phyloP scores from a whole-genome alignment of 2,113 vertebrate genomes.

The Willisornis vidua region DNA sequence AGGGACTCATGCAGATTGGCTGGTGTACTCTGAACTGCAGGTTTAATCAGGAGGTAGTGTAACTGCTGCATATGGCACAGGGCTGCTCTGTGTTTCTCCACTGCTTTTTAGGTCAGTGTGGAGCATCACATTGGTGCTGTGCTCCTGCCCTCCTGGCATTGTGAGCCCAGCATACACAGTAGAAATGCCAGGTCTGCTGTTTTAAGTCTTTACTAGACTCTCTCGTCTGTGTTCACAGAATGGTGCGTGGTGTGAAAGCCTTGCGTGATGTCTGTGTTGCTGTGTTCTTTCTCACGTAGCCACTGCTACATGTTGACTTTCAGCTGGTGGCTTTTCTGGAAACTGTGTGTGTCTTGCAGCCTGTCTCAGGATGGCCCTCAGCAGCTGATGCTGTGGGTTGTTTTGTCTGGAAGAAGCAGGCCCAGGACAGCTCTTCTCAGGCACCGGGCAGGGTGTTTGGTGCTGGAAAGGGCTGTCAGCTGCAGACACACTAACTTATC shows the following conservation, averaged over 20 bases:
- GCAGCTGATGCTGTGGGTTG: not conserved
- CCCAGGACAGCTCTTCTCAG: not conserved
- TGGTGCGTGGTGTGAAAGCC: not conserved
- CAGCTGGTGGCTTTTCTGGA: not conserved
- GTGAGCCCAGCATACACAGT: not conserved
- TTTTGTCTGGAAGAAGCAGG: not conserved
- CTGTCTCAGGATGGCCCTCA: not conserved
- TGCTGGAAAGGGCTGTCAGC: not conserved
- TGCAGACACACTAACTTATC: not conserved
- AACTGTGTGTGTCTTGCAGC: not conserved
- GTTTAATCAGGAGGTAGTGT: constrained; percentile 95
- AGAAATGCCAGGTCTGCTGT: not conserved
- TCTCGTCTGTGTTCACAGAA: not conserved
- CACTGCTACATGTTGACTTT: not conserved
- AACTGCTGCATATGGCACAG: not conserved
- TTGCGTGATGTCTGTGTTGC: not conserved
- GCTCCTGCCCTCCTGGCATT: not conserved
- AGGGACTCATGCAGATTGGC: constrained; percentile 98
- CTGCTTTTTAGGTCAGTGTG: not conserved
- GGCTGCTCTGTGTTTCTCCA: not conserved
- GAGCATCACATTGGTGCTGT: not conserved
- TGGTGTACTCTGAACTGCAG: constrained; percentile 97
- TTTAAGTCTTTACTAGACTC: not conserved
- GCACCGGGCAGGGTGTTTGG: not conserved
- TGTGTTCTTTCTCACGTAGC: not conserved